These are phyloP conservation scores for Hemithea aestivaria DNA, from an alignment of 2,888 invertebrate genomes.

Conservation along the genomic window DNA sequence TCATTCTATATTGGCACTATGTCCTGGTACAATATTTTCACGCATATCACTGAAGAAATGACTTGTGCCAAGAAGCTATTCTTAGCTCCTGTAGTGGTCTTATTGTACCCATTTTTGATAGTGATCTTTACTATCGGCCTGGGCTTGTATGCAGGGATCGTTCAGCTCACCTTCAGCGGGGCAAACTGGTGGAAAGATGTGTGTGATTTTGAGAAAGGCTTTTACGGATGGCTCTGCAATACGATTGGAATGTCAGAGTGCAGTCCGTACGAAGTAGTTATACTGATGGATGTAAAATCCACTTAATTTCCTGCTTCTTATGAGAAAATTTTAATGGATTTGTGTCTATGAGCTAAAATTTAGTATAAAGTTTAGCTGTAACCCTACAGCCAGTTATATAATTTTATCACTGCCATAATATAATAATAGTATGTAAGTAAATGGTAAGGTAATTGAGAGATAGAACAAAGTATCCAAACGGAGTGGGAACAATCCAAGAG, in stretches of 20 bases:
- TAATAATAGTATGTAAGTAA: constrained; percentile 8
- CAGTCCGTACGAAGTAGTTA: constrained; percentile 86
- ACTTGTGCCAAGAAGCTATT: constrained; percentile 81
- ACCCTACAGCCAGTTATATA: background rate
- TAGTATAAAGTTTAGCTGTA: too few relatives aligned
- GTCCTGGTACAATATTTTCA: constrained; percentile 88
- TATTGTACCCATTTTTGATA: constrained; percentile 85
- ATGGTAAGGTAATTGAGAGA: constrained; percentile 16
- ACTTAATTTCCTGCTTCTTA: constrained; percentile 29
- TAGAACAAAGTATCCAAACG: constrained; percentile 31
- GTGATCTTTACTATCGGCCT: constrained; percentile 81
- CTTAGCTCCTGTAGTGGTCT: constrained; percentile 82
- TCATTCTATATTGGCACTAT: constrained; percentile 87
- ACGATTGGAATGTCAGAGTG: constrained; percentile 83
- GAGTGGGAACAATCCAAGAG: constrained; percentile 35
- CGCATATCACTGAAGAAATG: constrained; percentile 83
- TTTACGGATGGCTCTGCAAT: constrained; percentile 87
- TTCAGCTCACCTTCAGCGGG: constrained; percentile 84
- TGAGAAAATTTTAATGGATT: background rate
- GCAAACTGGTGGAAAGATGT: constrained; percentile 85
- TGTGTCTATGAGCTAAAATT: too few relatives aligned
- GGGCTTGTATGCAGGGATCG: constrained; percentile 82
- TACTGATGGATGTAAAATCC: constrained; percentile 79
- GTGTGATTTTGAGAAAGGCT: constrained; percentile 87
- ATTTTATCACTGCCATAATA: constrained; percentile 17